phyloP scores from a whole-genome alignment of 2,113 vertebrate species.

The Cisticola juncidis region DNA sequence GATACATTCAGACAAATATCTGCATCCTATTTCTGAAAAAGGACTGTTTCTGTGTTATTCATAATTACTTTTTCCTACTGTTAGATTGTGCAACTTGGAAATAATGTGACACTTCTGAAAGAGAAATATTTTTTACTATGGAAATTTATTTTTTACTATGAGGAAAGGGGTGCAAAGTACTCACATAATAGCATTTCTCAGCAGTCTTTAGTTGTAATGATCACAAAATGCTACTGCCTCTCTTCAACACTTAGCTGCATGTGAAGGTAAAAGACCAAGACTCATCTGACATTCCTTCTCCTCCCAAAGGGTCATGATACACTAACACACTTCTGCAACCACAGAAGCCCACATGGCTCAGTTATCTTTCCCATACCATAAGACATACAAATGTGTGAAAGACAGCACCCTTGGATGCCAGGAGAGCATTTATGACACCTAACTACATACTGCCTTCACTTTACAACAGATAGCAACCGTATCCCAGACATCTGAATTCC shows the following conservation, averaged over 20 bases:
- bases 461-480: not conserved
- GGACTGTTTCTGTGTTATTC: not conserved
- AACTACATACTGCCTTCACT: not conserved
- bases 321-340: not conserved
- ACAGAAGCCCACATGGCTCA: not conserved
- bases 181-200: not conserved
- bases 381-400: not conserved
- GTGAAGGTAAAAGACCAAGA: not conserved
- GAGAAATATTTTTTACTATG: not conserved
- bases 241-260: not conserved
- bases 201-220: not conserved
- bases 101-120: not conserved
- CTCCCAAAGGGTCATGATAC: not conserved
- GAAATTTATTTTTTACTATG: not conserved
- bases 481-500: not conserved
- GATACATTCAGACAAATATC: not conserved
- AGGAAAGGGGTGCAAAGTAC: not conserved
- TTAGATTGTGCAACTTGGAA: conserved; percentile 16
- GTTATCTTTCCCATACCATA: not conserved
- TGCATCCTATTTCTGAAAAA: not conserved
- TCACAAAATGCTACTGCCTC: not conserved
- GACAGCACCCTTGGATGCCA: not conserved
- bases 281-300: not conserved
- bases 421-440: not conserved
- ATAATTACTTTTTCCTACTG: conserved; percentile 30